These are phyloP conservation scores for Brienomyrus brachyistius DNA, from an alignment of 2,113 vertebrate species.

Conservation along the genomic window DNA sequence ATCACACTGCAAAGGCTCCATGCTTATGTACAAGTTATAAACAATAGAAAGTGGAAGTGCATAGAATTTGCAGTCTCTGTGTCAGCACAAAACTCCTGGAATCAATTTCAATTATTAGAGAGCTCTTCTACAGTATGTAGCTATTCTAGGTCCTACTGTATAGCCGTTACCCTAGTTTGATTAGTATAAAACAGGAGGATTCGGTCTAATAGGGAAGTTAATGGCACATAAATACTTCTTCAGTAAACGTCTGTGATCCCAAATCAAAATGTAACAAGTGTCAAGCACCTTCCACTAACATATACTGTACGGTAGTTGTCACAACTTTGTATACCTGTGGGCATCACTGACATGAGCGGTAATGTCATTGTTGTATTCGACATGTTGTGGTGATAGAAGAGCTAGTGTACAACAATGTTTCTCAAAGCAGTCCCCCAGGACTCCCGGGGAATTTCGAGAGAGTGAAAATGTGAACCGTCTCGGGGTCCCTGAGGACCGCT, in stretches of 20 bases:
- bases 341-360: background rate
- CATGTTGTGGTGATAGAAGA: background rate
- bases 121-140: background rate
- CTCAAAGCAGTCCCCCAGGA: background rate
- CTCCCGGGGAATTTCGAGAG: too few species aligned
- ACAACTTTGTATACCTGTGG: background rate
- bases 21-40: background rate
- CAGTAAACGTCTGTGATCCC: background rate
- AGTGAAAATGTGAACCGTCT: background rate
- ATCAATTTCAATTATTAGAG: background rate
- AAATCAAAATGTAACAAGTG: background rate
- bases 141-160: background rate
- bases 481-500: background rate
- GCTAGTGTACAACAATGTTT: background rate
- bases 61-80: background rate
- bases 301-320: background rate
- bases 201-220: background rate
- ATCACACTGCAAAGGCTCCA: background rate
- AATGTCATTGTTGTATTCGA: background rate
- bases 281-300: background rate
- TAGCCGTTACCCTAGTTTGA: background rate
- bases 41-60: background rate
- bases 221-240: background rate
- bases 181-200: background rate
- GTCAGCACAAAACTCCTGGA: background rate